Evolutionary conservation across 1,140 invertebrate species (phyloP).

Genomic region (Drosophila grimshawi): DNA sequence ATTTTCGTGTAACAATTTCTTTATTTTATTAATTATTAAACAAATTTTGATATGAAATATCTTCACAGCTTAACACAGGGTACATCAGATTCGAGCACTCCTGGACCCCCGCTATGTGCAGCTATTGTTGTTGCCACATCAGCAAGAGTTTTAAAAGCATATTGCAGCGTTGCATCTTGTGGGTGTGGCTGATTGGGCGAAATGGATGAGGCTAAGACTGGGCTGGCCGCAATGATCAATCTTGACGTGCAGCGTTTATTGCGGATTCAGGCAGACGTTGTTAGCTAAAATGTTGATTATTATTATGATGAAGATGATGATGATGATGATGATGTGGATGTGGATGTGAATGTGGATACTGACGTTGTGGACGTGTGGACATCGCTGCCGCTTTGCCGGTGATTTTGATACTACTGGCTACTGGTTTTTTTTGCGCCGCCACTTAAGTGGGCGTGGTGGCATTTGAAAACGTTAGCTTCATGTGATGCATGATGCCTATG

Average conservation of each 20-base stretch:
- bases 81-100: neutral
- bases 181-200: slow-evolving; percentile 77
- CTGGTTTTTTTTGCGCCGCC: slow-evolving; percentile 61
- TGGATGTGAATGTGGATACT: slow-evolving; percentile 30
- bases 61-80: neutral
- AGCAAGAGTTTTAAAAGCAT: slow-evolving; percentile 59
- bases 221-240: slow-evolving; percentile 68
- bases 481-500: slow-evolving; percentile 10
- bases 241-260: slow-evolving; percentile 66
- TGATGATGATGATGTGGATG: slow-evolving; percentile 33
- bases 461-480: slow-evolving; percentile 68
- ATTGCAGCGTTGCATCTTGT: slow-evolving; percentile 59
- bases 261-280: slow-evolving; percentile 40
- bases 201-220: slow-evolving; percentile 67
- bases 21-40: no score
- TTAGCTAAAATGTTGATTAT: slow-evolving; percentile 55
- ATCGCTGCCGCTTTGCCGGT: slow-evolving; percentile 45
- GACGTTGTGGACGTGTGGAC: slow-evolving; percentile 53
- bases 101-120: slow-evolving; percentile 12
- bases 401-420: slow-evolving; percentile 66
- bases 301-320: slow-evolving; percentile 42
- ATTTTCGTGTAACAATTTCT: no score
- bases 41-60: neutral
- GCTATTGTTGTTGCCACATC: slow-evolving; percentile 62
- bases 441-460: slow-evolving; percentile 70